phyloP scores from a whole-genome alignment of 2,113 vertebrate species.

The Pongo abelii region DNA sequence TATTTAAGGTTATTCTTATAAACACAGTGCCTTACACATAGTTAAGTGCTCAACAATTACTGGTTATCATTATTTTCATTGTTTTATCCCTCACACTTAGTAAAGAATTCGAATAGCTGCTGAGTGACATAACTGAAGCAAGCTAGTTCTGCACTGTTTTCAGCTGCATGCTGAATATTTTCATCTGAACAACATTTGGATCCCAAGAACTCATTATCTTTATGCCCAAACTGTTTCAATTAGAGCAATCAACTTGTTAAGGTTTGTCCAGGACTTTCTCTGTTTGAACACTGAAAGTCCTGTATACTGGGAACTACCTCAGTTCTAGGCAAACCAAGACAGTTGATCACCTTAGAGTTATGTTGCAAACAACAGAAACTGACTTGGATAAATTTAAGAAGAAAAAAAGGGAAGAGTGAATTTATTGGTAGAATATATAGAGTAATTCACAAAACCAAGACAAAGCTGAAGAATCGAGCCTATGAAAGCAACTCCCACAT shows the following conservation, averaged over 20 bases:
- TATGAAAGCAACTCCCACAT: constrained; percentile 10
- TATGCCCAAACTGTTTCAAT: not conserved
- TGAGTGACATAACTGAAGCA: constrained; percentile 1
- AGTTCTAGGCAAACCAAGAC: constrained; percentile 1
- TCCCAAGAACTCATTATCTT: constrained; percentile 18
- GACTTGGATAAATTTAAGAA: not conserved
- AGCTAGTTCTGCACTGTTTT: constrained; percentile 18
- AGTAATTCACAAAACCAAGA: constrained; percentile 32
- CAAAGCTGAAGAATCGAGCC: constrained; percentile 23
- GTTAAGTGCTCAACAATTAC: not conserved
- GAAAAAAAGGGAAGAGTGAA: not conserved
- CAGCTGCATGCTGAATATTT: not conserved
- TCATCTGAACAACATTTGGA: not conserved
- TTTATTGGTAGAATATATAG: constrained; percentile 1
- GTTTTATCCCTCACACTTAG: constrained; percentile 10
- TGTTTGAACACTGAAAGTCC: not conserved
- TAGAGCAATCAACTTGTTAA: constrained; percentile 31
- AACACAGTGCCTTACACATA: not conserved
- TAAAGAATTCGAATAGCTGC: constrained; percentile 18
- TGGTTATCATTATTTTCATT: constrained; percentile 23
- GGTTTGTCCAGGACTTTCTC: not conserved
- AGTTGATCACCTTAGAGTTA: constrained; percentile 4
- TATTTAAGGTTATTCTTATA: constrained; percentile 32
- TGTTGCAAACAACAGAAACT: constrained; percentile 3
- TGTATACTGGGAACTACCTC: not conserved